phyloP scores from a whole-genome alignment of 2,113 vertebrate genomes.

The Crotalus tigris region DNA sequence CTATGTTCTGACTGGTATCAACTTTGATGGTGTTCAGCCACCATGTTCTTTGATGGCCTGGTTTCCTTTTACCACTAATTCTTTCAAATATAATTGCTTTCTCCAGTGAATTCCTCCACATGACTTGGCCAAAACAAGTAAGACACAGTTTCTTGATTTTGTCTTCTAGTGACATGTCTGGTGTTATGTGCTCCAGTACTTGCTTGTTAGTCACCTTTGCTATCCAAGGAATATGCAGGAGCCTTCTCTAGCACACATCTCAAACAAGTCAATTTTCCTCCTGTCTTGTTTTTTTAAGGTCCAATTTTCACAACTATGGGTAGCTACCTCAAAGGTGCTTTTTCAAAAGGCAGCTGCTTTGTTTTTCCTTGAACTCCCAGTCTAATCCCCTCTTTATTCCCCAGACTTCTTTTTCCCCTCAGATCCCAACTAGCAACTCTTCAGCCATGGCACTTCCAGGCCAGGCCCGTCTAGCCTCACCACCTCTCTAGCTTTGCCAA shows the following conservation, averaged over 20 bases:
- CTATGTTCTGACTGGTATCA: not conserved
- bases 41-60: not conserved
- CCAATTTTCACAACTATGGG: not conserved
- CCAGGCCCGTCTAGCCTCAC: conserved; percentile 34
- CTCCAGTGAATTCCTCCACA: not conserved
- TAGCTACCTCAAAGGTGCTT: not conserved
- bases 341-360: not conserved
- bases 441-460: conserved; percentile 44
- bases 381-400: conserved; percentile 15
- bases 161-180: not conserved
- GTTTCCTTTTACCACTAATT: not conserved
- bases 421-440: conserved; percentile 36
- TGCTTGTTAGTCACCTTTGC: not conserved
- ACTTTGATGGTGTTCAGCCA: not conserved
- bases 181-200: not conserved
- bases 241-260: not conserved
- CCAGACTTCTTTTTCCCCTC: not conserved
- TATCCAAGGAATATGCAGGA: not conserved
- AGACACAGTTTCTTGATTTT: not conserved
- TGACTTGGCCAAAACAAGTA: not conserved
- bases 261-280: not conserved
- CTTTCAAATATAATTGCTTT: not conserved
- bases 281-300: not conserved
- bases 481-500: conserved; percentile 27
- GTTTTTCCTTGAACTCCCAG: conserved; percentile 19